Base-by-base conservation (phyloP, 2,888 invertebrate genomes). In the Drosophila parthenogenetica region DNA sequence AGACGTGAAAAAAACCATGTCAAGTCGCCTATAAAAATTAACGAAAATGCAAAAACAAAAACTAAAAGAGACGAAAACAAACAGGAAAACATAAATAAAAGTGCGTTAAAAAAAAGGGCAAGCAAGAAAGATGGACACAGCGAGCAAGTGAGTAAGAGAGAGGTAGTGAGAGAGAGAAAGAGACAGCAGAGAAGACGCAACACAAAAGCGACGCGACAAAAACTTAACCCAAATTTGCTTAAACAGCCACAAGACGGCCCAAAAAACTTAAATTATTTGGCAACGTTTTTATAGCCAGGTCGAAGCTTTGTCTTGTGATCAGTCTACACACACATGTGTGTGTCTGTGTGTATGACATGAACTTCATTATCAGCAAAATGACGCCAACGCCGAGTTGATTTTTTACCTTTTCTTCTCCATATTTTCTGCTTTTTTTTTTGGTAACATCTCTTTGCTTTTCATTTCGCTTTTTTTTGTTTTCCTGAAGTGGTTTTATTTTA, bases 221-320 rank as follows among this genome's bases (percentile, higher is more conserved):
- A 87, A 73, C 59, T 77, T 84, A 89, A 87, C 86, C 86, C 68
- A 81, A 88, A 89, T 86, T 79, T 73, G 66, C 63, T 66, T 77
- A 66, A 71, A 67, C 73, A 71, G 65, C 73, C 85, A 78, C 71
- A 81, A 81, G 55, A 53, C 54, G 61, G 49, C 67, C 72, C 57
- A 55, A 73, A 77, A 69, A 54, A 62, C 35, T 37, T 57, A 54
- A 67, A 86, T 79, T 68, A 85, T 89, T 89, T 89, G 80, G 81
- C 87, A 89, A 88, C 78, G 74, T 77, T 88, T 89, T 87, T 81
- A 79, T 87, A 80, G 79, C 75, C 65, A 58, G 62, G 69, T 75
- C 67, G 66, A 65, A 48, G 68, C 66, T 70, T 84, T 72, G 84
- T 75, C 62, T 74, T 72, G 60, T 50, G 81, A 80, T 37, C 49